phyloP scores from a whole-genome alignment of 2,888 invertebrate genomes.

The Eubasilissa splendida region DNA sequence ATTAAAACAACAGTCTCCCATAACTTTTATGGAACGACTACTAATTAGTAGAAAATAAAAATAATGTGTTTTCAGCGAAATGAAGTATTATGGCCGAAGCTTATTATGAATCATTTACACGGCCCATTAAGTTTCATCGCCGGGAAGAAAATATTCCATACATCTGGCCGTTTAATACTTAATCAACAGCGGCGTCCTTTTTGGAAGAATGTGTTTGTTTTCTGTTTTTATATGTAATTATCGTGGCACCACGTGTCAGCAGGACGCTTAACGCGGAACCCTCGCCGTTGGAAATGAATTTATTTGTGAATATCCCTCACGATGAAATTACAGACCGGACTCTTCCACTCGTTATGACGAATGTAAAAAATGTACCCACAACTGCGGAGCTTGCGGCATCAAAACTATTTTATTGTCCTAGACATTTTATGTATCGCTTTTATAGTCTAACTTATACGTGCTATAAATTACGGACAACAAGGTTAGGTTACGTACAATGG shows the following conservation, averaged over 20 bases:
- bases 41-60: slow-evolving; percentile 25
- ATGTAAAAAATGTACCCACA: slow-evolving; percentile 41
- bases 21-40: slow-evolving; percentile 5
- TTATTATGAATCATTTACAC: slow-evolving; percentile 41
- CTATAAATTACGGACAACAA: slow-evolving; percentile 47
- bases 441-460: slow-evolving; percentile 34
- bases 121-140: slow-evolving; percentile 47
- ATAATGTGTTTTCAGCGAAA: slow-evolving; percentile 20
- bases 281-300: slow-evolving; percentile 53
- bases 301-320: slow-evolving; percentile 29
- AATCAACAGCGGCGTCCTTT: slow-evolving; percentile 41
- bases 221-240: slow-evolving; percentile 54
- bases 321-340: slow-evolving; percentile 29
- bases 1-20: slow-evolving; percentile 4
- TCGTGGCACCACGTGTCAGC: slow-evolving; percentile 49
- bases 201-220: slow-evolving; percentile 36
- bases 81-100: slow-evolving; percentile 10
- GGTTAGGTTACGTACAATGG: slow-evolving; percentile 42
- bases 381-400: slow-evolving; percentile 39
- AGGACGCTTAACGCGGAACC: slow-evolving; percentile 49
- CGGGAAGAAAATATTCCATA: slow-evolving; percentile 13
- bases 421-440: slow-evolving; percentile 45
- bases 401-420: slow-evolving; percentile 40
- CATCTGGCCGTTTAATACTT: slow-evolving; percentile 42
- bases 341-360: slow-evolving; percentile 45